Percentiles rank a stretch among this genome's conserved stretches.
Conservation (phyloP, 2,888 invertebrate species). For the Dryadula phaetusa region DNA sequence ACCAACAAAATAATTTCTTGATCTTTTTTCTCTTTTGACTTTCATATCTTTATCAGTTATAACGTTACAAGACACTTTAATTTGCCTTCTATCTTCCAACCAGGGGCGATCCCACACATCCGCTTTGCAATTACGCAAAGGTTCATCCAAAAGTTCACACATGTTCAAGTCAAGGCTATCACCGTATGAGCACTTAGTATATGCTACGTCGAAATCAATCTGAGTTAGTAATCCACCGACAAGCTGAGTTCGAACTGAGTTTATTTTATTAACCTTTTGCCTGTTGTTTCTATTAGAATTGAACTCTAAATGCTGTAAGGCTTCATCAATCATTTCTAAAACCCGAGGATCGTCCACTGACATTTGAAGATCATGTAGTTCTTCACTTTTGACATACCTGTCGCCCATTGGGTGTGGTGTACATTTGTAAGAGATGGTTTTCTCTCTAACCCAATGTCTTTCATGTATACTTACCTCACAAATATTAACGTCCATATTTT, state of each 20-base stretch:
- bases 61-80: slow-evolving; percentile 63
- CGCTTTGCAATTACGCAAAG: slow-evolving; percentile 60
- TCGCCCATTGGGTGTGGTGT: slow-evolving; percentile 58
- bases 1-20: slow-evolving; percentile 41
- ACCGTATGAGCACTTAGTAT: slow-evolving; percentile 79
- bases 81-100: slow-evolving; percentile 75
- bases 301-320: slow-evolving; percentile 67
- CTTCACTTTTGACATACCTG: slow-evolving; percentile 53
- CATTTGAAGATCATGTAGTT: slow-evolving; percentile 43
- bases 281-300: slow-evolving; percentile 64
- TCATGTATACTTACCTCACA: slow-evolving; percentile 65
- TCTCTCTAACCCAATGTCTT: slow-evolving; percentile 60
- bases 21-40: slow-evolving; percentile 48
- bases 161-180: slow-evolving; percentile 51
- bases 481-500: slow-evolving; percentile 58
- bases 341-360: slow-evolving; percentile 56
- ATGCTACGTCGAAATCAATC: slow-evolving; percentile 84
- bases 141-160: slow-evolving; percentile 62
- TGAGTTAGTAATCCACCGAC: slow-evolving; percentile 83
- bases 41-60: slow-evolving; percentile 30
- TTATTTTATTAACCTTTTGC: slow-evolving; percentile 68
- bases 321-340: slow-evolving; percentile 63
- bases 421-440: slow-evolving; percentile 61
- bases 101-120: slow-evolving; percentile 85
- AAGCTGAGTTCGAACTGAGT: slow-evolving; percentile 75